Evolutionary conservation across 2,113 vertebrate species (phyloP), one percentile per base, ranked within the genome.

Genomic region (Pongo abelii): DNA sequence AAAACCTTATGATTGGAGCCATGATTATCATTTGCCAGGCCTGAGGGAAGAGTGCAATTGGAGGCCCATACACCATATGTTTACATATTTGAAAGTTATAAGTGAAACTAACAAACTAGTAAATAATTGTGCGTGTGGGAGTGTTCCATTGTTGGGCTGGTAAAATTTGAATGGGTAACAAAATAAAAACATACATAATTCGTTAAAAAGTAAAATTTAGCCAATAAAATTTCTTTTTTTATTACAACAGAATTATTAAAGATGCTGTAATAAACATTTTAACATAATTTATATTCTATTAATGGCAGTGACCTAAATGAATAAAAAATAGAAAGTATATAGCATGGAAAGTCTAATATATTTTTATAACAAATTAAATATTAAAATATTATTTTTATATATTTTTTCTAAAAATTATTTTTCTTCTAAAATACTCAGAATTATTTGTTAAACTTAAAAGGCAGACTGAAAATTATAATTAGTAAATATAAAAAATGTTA

Each of bases 171-270:
- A 93, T 93, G 27, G 67, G 10, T 88, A 89, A 85, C 89, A 59
- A 95, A 86, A 84, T 81, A 78, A 78, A 93, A 89, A 94, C 20
- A 72, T 77, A 81, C 6, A 35, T 43, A 95, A 90, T 84, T 94
- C 40, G 75, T 48, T 61, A 91, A 96, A 61, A 95, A 89, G 55
- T 78, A 91, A 78, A 89, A 86, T 79, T 92, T 50, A 70, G 32
- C 30, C 16, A 20, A 74, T 80, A 95, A 93, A 77, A 77, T 78
- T 57, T 94, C 23, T 69, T 92, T 95, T 87, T 88, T 94, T 69
- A 50, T 91, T 93, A 84, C 61, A 96, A 61, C n/a, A 89, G 81
- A 72, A 92, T 87, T 80, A 83, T 32, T 92, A 78, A 91, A 94
- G 27, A 92, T 74, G 48, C 7, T 84, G 3, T 61, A 95, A 89